phyloP scores from a whole-genome alignment of 2,888 invertebrate species.

The Coenonympha glycerion region DNA sequence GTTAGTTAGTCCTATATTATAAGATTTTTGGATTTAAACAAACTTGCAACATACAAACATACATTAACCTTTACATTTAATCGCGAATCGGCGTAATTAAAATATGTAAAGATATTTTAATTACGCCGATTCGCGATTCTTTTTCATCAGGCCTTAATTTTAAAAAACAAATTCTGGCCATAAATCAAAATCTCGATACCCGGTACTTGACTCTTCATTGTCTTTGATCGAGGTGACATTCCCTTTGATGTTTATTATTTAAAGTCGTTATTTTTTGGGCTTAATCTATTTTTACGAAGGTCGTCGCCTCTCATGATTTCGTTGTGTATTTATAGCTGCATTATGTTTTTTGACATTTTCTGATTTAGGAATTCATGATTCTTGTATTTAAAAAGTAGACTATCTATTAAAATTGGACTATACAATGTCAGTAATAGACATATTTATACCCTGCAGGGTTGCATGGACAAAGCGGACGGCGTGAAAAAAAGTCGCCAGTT shows the following conservation, averaged over 20 bases:
- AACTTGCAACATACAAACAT: too few species aligned
- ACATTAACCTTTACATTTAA: too few species aligned
- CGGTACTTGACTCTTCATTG: constrained; percentile 1
- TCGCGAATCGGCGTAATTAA: too few species aligned
- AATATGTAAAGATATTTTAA: too few species aligned
- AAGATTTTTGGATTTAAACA: too few species aligned
- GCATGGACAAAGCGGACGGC: too few species aligned
- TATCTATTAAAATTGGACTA: too few species aligned
- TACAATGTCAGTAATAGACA: too few species aligned
- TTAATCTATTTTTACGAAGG: constrained; percentile 3
- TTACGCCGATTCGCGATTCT: background rate
- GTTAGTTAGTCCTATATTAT: too few species aligned
- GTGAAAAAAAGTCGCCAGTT: too few species aligned
- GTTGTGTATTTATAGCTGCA: background rate
- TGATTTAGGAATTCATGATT: background rate
- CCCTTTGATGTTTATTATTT: constrained; percentile 9
- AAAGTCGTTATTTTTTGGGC: constrained; percentile 7
- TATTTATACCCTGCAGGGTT: too few species aligned
- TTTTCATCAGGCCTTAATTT: background rate
- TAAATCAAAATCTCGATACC: background rate
- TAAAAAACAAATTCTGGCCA: background rate
- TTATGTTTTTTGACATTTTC: background rate
- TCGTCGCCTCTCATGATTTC: background rate
- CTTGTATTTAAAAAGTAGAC: too few species aligned
- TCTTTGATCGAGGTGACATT: constrained; percentile 8